phyloP scores from a whole-genome alignment of 1,140 invertebrate genomes.

The Charaxes varanes region DNA sequence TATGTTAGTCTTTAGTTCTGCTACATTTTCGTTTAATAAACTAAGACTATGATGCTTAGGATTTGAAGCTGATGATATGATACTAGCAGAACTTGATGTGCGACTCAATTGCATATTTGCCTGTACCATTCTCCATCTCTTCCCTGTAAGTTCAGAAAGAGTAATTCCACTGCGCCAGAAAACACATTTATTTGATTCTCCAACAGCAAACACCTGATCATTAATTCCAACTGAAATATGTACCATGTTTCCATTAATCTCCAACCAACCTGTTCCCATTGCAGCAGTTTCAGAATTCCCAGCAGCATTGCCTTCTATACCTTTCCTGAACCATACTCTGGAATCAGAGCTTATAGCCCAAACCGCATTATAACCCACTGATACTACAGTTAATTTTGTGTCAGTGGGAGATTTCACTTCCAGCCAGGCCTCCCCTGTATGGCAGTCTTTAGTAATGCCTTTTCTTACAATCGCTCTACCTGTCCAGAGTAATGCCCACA shows the following conservation, averaged over 20 bases:
- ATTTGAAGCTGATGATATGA: conserved; percentile 62
- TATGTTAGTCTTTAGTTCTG: conserved; percentile 55
- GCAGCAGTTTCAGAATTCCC: conserved; percentile 82
- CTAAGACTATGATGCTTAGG: conserved; percentile 65
- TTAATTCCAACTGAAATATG: conserved; percentile 88
- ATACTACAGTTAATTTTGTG: conserved; percentile 83
- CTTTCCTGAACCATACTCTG: conserved; percentile 92
- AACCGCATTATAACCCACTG: conserved; percentile 88
- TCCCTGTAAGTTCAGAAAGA: conserved; percentile 86
- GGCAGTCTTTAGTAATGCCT: conserved; percentile 83
- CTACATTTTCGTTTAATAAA: conserved; percentile 54
- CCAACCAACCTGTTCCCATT: conserved; percentile 86
- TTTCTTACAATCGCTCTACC: conserved; percentile 87
- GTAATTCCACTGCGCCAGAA: conserved; percentile 88
- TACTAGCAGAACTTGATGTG: conserved; percentile 81
- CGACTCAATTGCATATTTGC: conserved; percentile 86
- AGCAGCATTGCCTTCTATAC: conserved; percentile 82
- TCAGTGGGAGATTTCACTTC: conserved; percentile 83
- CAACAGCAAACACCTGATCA: conserved; percentile 83
- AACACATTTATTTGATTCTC: conserved; percentile 81
- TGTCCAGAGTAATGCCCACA: conserved; percentile 89
- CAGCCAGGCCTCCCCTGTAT: conserved; percentile 86
- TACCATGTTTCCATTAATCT: conserved; percentile 89
- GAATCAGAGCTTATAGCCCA: conserved; percentile 91
- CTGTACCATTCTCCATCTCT: conserved; percentile 87